phyloP scores from a whole-genome alignment of 1,140 invertebrate species.

The Tachypleus tridentatus region DNA sequence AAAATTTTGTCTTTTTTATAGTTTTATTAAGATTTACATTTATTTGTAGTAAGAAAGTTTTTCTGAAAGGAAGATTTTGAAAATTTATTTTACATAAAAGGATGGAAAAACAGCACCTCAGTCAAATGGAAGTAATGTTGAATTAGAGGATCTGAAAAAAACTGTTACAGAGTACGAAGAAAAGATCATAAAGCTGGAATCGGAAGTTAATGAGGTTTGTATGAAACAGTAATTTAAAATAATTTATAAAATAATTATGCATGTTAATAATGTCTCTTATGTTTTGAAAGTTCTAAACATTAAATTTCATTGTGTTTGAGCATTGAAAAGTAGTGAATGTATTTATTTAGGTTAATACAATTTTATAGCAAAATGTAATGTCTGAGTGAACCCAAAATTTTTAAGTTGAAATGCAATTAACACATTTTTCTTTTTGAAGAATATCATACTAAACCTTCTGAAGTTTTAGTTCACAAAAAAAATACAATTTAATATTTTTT shows the following conservation, averaged over 20 bases:
- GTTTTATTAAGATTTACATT: too few relatives aligned
- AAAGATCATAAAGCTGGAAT: conserved; percentile 64
- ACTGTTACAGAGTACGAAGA: conserved; percentile 57
- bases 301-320: too few relatives aligned
- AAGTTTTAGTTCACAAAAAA: background rate
- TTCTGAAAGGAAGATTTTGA: too few relatives aligned
- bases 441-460: background rate
- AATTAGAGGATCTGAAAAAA: conserved; percentile 21
- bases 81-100: background rate
- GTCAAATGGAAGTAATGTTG: background rate
- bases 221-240: background rate
- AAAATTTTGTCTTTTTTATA: too few relatives aligned
- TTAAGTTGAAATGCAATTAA: background rate
- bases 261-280: too few relatives aligned
- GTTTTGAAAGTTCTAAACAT: too few relatives aligned
- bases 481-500: conserved; percentile 11
- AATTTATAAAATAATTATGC: too few relatives aligned
- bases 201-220: conserved; percentile 54
- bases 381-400: too few relatives aligned
- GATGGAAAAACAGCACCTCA: background rate
- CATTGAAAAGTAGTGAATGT: too few relatives aligned
- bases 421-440: background rate
- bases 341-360: too few relatives aligned
- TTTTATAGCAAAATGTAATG: too few relatives aligned
- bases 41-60: too few relatives aligned